A percentile compares a stretch with the other conserved stretches of the same genome.
Evolutionary conservation across 92 coral and sea anemone genomes (phyloP).

Genomic region (Epizoanthus fatuus): DNA sequence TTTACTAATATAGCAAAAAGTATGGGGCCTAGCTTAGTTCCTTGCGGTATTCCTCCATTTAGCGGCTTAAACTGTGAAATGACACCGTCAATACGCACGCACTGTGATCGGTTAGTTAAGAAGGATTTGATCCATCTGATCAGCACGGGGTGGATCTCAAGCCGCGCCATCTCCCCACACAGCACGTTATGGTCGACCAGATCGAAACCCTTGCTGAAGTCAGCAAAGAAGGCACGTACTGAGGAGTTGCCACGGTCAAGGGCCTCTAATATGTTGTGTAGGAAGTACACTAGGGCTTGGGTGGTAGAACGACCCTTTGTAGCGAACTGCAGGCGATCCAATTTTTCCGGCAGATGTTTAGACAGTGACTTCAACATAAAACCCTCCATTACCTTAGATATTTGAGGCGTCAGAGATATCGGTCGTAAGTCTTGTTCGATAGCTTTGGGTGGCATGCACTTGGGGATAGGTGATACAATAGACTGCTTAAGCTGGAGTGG

Average conservation of each 20-base stretch:
- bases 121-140: slow-evolving; percentile 9
- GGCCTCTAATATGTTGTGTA: slow-evolving; percentile 40
- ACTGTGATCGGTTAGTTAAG: slow-evolving; percentile 1
- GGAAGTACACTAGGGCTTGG: slow-evolving; percentile 33
- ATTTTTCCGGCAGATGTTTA: background rate
- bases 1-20: slow-evolving; percentile 9
- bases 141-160: slow-evolving; percentile 7
- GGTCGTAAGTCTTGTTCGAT: background rate
- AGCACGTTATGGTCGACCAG: background rate
- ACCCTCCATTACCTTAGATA: background rate
- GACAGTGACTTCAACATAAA: background rate
- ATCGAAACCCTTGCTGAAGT: background rate
- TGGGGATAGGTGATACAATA: background rate
- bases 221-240: background rate
- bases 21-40: background rate
- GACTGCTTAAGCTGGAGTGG: background rate
- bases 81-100: background rate
- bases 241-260: slow-evolving; percentile 32
- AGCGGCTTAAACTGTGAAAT: background rate
- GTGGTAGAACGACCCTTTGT: slow-evolving; percentile 6
- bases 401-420: background rate
- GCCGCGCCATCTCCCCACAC: background rate
- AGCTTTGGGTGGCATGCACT: background rate
- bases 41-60: background rate
- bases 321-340: background rate